A percentile compares a stretch with the other conserved stretches of the same genome.
Evolutionary conservation across 2,797 vertebrate species (phyloP).

Genomic region (Acanthopagrus latus): DNA sequence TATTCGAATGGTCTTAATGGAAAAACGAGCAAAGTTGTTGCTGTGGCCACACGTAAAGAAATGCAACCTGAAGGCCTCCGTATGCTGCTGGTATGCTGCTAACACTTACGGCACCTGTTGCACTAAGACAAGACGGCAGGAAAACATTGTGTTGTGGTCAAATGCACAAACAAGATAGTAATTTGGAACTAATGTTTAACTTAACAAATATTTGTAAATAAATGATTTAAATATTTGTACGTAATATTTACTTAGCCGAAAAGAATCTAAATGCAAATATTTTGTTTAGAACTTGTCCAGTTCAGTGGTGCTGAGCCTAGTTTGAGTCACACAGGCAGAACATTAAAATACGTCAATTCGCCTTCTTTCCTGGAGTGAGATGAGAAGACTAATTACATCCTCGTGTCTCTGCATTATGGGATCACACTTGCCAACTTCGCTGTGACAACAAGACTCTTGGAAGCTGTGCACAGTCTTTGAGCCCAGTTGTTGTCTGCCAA

Average conservation of each 20-base stretch:
- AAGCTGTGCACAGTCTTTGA: background rate
- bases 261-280: background rate
- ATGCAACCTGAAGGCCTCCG: constrained; percentile 7
- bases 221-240: background rate
- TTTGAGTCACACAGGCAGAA: no score
- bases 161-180: background rate
- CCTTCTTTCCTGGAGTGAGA: background rate
- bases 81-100: background rate
- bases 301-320: no score
- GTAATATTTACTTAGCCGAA: background rate
- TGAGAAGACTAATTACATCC: background rate
- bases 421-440: background rate
- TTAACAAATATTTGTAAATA: no score
- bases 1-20: constrained; percentile 45
- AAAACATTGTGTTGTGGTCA: background rate
- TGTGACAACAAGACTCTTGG: background rate
- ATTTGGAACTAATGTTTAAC: background rate
- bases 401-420: background rate
- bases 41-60: constrained; percentile 6
- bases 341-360: no score
- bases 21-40: constrained; percentile 13
- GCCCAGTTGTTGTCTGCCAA: background rate
- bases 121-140: background rate
- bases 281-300: no score
- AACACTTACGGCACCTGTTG: background rate